phyloP scores from a whole-genome alignment of 2,797 vertebrate species.

The Chelidonichthys spinosus region DNA sequence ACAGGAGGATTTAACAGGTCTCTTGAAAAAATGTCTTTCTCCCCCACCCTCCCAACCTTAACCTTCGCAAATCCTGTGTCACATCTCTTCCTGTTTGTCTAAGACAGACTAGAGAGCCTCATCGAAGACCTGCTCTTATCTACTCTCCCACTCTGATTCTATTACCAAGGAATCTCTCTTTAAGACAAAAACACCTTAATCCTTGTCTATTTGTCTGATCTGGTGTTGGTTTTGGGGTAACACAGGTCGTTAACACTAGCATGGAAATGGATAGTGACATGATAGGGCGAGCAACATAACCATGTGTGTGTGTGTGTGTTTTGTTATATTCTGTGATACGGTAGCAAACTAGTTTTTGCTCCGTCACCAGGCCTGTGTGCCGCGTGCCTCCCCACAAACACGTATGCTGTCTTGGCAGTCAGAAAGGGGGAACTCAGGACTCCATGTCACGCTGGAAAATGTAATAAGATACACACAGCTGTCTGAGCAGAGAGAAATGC shows the following conservation, averaged over 20 bases:
- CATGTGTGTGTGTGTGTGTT: not conserved
- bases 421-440: conserved; percentile 61
- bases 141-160: conserved; percentile 32
- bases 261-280: conserved; percentile 2
- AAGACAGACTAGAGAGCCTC: conserved; percentile 37
- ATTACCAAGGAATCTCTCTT: conserved; percentile 32
- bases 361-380: conserved; percentile 42
- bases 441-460: conserved; percentile 78
- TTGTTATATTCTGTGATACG: conserved; percentile 14
- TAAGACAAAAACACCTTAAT: conserved; percentile 8
- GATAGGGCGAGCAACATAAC: not conserved
- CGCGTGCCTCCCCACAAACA: conserved; percentile 58
- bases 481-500: conserved; percentile 63
- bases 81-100: conserved; percentile 10
- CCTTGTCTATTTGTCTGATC: not conserved
- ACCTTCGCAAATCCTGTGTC: not conserved
- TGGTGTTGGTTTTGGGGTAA: conserved; percentile 6
- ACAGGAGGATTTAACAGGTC: conserved; percentile 8
- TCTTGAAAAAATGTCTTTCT: conserved; percentile 2
- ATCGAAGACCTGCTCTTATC: conserved; percentile 44
- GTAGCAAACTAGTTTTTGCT: conserved; percentile 39
- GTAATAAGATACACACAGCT: conserved; percentile 80
- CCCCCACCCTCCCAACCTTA: not conserved
- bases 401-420: conserved; percentile 69
- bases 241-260: not conserved